These are phyloP conservation scores for Zhengitettix transpicula DNA, from an alignment of 2,888 invertebrate genomes.

Conservation along the genomic window DNA sequence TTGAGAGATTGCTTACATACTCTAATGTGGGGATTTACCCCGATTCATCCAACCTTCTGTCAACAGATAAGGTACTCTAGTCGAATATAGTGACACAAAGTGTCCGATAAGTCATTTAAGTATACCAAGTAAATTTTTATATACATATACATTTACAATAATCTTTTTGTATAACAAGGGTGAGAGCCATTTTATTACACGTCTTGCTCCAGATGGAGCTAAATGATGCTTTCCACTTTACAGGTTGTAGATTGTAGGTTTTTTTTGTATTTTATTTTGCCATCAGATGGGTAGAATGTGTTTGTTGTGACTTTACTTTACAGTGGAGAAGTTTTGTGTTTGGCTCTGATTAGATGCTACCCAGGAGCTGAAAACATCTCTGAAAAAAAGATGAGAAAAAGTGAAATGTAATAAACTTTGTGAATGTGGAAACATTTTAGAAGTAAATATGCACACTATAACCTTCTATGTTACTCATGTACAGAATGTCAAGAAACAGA, in stretches of 20 bases:
- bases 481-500: too few species aligned
- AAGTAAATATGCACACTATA: too few species aligned
- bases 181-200: not conserved
- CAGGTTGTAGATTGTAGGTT: too few species aligned
- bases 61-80: conserved; percentile 9
- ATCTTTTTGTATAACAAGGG: conserved; percentile 9
- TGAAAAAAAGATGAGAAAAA: conserved; percentile 27
- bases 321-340: conserved; percentile 62
- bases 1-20: not conserved
- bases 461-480: too few species aligned
- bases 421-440: too few species aligned
- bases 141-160: conserved; percentile 10
- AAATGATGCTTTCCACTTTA: too few species aligned
- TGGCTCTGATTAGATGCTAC: conserved; percentile 69
- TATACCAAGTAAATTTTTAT: conserved; percentile 9
- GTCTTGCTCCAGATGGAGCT: too few species aligned
- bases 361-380: conserved; percentile 84
- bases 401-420: too few species aligned
- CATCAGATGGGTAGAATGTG: too few species aligned
- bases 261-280: too few species aligned
- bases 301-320: conserved; percentile 39
- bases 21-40: not conserved
- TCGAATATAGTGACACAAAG: conserved; percentile 5
- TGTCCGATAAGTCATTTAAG: conserved; percentile 6
- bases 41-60: not conserved